Percentiles rank a stretch among this genome's conserved stretches.
phyloP scores from a whole-genome alignment of 2,797 vertebrate species.

The Bucorvus abyssinicus region DNA sequence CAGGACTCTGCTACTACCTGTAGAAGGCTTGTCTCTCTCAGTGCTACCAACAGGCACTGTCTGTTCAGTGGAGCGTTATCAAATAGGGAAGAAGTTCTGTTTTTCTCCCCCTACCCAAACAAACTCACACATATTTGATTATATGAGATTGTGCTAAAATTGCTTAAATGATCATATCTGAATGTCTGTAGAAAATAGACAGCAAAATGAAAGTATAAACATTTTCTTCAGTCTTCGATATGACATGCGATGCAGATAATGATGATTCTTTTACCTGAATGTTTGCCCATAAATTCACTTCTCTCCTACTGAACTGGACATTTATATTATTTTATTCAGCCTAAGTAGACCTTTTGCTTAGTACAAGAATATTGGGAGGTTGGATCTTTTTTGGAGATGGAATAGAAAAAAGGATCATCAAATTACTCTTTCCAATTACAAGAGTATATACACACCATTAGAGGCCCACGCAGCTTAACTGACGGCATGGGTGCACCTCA shows the following conservation, averaged over 20 bases:
- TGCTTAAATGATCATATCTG: not conserved
- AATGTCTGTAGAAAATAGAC: not conserved
- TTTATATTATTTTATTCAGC: not conserved
- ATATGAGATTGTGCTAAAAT: not conserved
- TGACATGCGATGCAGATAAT: not conserved
- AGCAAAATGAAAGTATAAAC: not conserved
- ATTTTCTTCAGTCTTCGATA: not conserved
- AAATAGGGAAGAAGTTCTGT: not conserved
- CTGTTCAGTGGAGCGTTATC: not conserved
- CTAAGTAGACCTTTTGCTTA: too few relatives aligned
- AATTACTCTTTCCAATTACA: not conserved
- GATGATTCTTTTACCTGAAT: not conserved
- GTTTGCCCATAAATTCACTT: not conserved
- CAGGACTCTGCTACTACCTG: not conserved
- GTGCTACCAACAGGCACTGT: not conserved
- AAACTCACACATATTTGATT: not conserved
- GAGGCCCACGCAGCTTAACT: fast-evolving
- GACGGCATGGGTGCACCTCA: not conserved
- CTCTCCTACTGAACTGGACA: not conserved
- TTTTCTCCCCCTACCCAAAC: not conserved
- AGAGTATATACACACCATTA: not conserved
- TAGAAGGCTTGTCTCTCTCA: not conserved
- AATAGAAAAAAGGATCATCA: not conserved
- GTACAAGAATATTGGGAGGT: too few relatives aligned
- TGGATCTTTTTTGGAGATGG: not conserved